phyloP scores from a whole-genome alignment of 2,113 vertebrate genomes.

The Benthochromis sp. region DNA sequence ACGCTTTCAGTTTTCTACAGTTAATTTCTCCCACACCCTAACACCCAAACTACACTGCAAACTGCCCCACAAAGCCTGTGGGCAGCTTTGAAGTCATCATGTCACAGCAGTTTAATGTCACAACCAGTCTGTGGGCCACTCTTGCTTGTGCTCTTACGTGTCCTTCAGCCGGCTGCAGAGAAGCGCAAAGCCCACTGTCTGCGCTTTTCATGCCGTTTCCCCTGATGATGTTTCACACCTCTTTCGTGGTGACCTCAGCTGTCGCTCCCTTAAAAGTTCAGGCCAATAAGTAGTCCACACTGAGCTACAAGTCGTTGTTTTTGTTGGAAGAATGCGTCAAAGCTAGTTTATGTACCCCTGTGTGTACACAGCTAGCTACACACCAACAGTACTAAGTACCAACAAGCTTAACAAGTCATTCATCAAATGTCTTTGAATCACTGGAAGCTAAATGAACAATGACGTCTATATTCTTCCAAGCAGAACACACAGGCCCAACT shows the following conservation, averaged over 20 bases:
- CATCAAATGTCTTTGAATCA: background rate
- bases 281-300: background rate
- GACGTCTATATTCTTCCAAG: background rate
- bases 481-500: background rate
- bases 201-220: background rate
- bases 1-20: background rate
- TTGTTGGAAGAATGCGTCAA: background rate
- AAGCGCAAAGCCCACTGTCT: background rate
- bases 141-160: background rate
- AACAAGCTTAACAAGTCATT: background rate
- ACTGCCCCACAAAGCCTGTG: background rate
- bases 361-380: background rate
- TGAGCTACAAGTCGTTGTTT: background rate
- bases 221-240: background rate
- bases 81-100: background rate
- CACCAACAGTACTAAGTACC: background rate
- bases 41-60: slow-evolving; percentile 58
- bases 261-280: background rate
- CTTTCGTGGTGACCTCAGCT: background rate
- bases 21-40: background rate
- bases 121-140: background rate
- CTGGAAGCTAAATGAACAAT: background rate
- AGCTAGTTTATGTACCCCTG: background rate
- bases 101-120: background rate
- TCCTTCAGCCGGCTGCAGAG: background rate